Evolutionary conservation across 2,113 vertebrate species (phyloP).

Genomic region (Gopherus flavomarginatus): DNA sequence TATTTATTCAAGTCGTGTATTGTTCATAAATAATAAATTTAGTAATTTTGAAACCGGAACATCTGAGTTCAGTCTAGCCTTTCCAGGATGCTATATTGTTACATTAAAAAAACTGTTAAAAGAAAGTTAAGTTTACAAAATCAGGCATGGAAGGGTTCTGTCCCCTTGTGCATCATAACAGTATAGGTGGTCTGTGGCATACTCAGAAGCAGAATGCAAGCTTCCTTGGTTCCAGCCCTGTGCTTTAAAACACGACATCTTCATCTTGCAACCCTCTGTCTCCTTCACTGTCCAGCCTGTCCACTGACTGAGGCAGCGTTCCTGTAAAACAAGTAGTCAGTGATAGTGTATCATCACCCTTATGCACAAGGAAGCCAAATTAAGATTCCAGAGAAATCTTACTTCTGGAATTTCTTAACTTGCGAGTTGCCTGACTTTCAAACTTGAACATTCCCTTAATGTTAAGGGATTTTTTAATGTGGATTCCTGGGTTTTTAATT

Average conservation of each 20-base stretch:
- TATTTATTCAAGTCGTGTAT: neutral
- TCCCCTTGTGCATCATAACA: neutral
- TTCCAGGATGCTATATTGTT: neutral
- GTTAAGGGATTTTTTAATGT: neutral
- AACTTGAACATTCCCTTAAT: neutral
- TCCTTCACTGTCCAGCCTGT: neutral
- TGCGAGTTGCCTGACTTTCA: neutral
- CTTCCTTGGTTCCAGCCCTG: neutral
- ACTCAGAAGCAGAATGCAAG: neutral
- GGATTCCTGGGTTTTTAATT: neutral
- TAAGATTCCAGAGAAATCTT: neutral
- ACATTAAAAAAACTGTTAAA: neutral
- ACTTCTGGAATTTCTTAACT: neutral
- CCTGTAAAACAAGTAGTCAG: neutral
- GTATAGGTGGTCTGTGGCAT: neutral
- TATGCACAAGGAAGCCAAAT: neutral
- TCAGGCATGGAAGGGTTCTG: neutral
- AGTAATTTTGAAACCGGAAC: neutral
- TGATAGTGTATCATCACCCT: neutral
- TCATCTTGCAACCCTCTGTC: neutral
- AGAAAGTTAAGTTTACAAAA: neutral
- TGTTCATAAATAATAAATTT: neutral
- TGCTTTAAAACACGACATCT: neutral
- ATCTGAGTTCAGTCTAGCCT: neutral
- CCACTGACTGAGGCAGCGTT: neutral